These are phyloP conservation scores for Apodemia duryi DNA, from an alignment of 2,888 invertebrate genomes.

Conservation along the genomic window DNA sequence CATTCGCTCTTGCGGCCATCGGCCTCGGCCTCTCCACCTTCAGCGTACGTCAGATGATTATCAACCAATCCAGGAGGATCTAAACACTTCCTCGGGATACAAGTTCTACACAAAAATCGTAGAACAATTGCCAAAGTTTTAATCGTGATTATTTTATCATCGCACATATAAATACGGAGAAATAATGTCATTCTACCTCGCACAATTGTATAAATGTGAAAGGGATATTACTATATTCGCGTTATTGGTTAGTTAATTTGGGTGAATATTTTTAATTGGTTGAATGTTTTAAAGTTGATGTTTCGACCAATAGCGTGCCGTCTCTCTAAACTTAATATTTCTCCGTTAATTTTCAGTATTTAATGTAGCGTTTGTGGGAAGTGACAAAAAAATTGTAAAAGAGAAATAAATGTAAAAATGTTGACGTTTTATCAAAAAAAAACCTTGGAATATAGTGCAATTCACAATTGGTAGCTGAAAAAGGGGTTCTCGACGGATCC, in stretches of 20 bases:
- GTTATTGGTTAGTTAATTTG: constrained; percentile 6
- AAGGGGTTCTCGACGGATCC: constrained; percentile 42
- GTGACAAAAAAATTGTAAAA: constrained; percentile 46
- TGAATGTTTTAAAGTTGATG: not conserved
- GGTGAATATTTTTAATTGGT: constrained; percentile 14
- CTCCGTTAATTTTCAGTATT: constrained; percentile 22
- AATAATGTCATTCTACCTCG: not conserved
- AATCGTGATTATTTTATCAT: constrained; percentile 26
- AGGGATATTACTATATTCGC: not conserved
- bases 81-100: constrained; percentile 36
- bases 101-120: constrained; percentile 19
- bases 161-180: constrained; percentile 24
- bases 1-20: constrained; percentile 76
- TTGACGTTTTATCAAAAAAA: no score
- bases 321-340: constrained; percentile 11
- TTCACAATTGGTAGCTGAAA: constrained; percentile 27
- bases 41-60: constrained; percentile 81
- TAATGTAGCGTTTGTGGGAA: constrained; percentile 31
- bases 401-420: not conserved
- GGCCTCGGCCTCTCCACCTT: constrained; percentile 81
- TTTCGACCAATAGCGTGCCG: constrained; percentile 18
- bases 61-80: constrained; percentile 65
- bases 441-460: not conserved
- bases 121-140: constrained; percentile 24
- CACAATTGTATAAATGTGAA: constrained; percentile 2